phyloP scores from a whole-genome alignment of 2,797 vertebrate genomes.

The Microhierax caerulescens region DNA sequence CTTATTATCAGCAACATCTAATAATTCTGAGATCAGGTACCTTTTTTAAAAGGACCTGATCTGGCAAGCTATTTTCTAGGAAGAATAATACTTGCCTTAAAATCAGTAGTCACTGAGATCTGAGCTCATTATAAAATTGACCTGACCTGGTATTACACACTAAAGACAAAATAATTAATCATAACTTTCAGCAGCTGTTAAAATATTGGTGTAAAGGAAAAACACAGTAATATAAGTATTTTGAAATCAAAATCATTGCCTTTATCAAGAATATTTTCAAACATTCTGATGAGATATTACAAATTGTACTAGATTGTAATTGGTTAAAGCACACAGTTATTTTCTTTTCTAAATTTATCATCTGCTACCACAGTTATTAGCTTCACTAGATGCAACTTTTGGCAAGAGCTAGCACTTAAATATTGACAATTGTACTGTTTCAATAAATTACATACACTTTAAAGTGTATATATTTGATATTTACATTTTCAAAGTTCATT shows the following conservation, averaged over 20 bases:
- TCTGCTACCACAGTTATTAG: background rate
- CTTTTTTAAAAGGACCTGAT: background rate
- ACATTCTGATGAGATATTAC: background rate
- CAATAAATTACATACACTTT: background rate
- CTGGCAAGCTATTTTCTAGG: background rate
- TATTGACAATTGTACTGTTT: background rate
- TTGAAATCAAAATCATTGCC: background rate
- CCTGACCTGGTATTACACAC: background rate
- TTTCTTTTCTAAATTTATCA: background rate
- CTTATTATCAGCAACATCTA: background rate
- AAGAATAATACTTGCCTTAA: background rate
- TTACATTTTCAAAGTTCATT: background rate
- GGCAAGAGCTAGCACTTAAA: background rate
- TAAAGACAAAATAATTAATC: background rate
- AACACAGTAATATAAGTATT: background rate
- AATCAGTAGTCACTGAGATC: background rate
- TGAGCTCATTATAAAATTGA: background rate
- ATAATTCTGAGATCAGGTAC: background rate
- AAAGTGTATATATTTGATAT: background rate
- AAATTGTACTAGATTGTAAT: background rate
- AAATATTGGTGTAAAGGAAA: background rate
- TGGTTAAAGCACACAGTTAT: background rate
- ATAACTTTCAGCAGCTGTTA: background rate
- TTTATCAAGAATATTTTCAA: background rate
- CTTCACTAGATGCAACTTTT: background rate